These are phyloP conservation scores for Ornithorhynchus anatinus DNA, from an alignment of 2,113 vertebrate species.

Conservation along the genomic window DNA sequence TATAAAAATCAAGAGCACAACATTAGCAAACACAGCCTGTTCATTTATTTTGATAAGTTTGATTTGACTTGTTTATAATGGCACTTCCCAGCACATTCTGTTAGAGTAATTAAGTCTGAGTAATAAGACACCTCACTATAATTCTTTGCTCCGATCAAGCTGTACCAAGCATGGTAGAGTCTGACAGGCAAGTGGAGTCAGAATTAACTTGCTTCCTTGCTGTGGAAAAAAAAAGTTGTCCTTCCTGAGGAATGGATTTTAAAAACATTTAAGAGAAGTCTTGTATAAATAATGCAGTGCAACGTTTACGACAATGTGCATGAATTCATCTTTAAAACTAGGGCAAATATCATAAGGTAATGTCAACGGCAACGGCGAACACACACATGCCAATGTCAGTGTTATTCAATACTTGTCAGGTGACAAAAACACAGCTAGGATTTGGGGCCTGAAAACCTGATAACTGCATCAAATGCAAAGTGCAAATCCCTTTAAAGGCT, in stretches of 20 bases:
- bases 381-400: background rate
- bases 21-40: background rate
- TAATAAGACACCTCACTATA: background rate
- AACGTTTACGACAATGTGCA: background rate
- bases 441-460: background rate
- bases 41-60: conserved; percentile 8
- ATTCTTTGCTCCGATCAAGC: background rate
- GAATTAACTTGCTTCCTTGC: too few species aligned
- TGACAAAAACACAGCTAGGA: background rate
- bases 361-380: background rate
- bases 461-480: background rate
- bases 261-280: conserved; percentile 6
- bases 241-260: conserved; percentile 5
- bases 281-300: background rate
- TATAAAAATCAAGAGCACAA: background rate
- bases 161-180: too few species aligned
- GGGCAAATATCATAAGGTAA: background rate
- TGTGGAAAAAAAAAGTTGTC: conserved; percentile 21
- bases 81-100: background rate
- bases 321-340: background rate
- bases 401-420: conserved; percentile 10
- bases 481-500: background rate
- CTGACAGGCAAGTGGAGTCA: too few species aligned
- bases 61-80: conserved; percentile 16
- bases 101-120: conserved; percentile 2